Evolutionary conservation across 2,797 vertebrate genomes (phyloP).

Genomic region (Margarornis squamiger): DNA sequence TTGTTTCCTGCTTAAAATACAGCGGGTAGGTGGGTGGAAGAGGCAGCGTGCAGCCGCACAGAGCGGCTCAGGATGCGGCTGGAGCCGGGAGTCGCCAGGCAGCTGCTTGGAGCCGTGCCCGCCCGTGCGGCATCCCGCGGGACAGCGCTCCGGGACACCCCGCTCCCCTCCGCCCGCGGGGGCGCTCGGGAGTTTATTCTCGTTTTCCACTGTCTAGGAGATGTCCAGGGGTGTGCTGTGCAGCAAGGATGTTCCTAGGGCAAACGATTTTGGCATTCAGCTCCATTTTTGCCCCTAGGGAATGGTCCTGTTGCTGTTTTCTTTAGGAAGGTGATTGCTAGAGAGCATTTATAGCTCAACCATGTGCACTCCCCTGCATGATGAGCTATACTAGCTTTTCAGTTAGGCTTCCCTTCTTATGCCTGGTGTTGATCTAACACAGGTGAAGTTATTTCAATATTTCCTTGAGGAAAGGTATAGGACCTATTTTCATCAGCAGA

Average conservation of each 20-base stretch:
- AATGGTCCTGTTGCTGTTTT: not conserved
- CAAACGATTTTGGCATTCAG: fast-evolving
- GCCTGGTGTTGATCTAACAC: not conserved
- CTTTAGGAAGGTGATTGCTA: not conserved
- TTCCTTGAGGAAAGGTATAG: not conserved
- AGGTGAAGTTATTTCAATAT: not conserved
- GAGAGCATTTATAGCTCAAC: not conserved
- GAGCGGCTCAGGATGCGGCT: not conserved
- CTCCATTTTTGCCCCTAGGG: fast-evolving
- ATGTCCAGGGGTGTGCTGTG: not conserved
- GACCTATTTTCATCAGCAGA: not conserved
- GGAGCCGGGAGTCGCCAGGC: slow-evolving; percentile 12
- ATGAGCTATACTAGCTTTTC: not conserved
- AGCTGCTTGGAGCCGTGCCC: not conserved
- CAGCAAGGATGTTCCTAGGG: not conserved
- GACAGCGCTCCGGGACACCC: not conserved
- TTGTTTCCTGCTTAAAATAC: not conserved
- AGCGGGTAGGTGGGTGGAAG: not conserved
- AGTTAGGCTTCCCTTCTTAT: not conserved
- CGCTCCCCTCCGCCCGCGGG: fast-evolving
- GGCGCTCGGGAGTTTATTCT: fast-evolving
- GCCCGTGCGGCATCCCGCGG: no score
- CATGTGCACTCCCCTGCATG: not conserved
- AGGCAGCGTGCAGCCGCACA: not conserved
- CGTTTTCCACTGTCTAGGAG: fast-evolving